Conservation (phyloP, 53 echinoderm and acorn worm genomes). For the Glandiceps talaboti region DNA sequence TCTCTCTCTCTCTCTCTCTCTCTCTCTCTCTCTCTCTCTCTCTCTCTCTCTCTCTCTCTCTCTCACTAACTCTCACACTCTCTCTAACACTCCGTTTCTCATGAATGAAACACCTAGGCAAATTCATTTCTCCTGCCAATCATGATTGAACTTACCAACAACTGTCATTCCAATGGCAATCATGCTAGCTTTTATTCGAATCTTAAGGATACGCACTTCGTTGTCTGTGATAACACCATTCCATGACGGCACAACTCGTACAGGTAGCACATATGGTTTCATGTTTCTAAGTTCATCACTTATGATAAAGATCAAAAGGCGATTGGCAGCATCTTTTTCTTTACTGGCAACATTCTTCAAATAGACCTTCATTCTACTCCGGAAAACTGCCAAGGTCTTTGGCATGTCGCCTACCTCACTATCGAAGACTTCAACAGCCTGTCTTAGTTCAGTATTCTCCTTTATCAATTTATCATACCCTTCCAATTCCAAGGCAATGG, state of each 20-base stretch:
- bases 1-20: no score
- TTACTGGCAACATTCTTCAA: background rate
- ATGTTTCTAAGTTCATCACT: conserved; percentile 1
- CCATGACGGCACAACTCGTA: conserved; percentile 4
- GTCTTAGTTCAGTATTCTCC: background rate
- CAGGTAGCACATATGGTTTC: background rate
- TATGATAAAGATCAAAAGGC: conserved; percentile 2
- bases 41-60: no score
- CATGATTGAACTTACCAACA: conserved; percentile 11
- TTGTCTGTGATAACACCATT: background rate
- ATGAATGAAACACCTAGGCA: no score
- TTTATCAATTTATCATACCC: conserved; percentile 4
- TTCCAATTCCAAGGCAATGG: background rate
- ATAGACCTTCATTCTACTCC: no score
- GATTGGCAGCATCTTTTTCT: background rate
- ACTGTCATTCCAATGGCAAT: background rate
- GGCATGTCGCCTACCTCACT: no score
- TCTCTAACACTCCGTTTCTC: no score
- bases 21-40: no score
- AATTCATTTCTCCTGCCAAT: no score
- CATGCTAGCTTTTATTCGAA: background rate
- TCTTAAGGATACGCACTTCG: background rate
- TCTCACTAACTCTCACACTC: no score
- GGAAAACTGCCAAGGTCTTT: no score
- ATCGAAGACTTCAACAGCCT: no score